A percentile compares a stretch with the other conserved stretches of the same genome.
These are phyloP conservation scores for Trichomalopsis sarcophagae DNA, from an alignment of 1,140 invertebrate species.

Conservation along the genomic window DNA sequence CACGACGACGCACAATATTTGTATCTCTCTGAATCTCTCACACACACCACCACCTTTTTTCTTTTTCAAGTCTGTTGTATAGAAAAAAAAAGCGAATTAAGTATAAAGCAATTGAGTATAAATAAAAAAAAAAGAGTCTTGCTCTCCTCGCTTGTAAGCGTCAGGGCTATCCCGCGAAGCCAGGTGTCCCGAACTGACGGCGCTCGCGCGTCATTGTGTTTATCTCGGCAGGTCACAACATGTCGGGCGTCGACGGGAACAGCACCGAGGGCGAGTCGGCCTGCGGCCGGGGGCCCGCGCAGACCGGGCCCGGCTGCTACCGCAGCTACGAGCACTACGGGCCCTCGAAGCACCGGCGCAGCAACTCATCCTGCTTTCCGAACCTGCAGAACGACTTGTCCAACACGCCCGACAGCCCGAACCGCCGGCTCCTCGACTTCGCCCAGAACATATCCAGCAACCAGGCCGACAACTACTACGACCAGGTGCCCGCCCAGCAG, in stretches of 20 bases:
- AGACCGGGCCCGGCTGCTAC: slow-evolving; percentile 88
- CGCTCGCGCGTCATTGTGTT: slow-evolving; percentile 17
- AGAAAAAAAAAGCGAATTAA: not conserved
- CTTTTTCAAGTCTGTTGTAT: no score
- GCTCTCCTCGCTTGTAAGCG: not conserved
- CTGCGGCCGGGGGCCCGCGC: slow-evolving; percentile 80
- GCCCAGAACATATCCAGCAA: slow-evolving; percentile 71
- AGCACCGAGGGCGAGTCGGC: slow-evolving; percentile 88
- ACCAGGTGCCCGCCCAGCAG: slow-evolving; percentile 68
- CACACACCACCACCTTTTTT: no score
- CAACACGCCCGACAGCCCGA: slow-evolving; percentile 72
- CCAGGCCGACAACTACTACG: slow-evolving; percentile 70
- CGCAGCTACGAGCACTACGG: slow-evolving; percentile 84
- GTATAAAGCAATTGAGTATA: not conserved
- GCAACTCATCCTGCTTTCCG: slow-evolving; percentile 79
- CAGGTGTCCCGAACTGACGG: slow-evolving; percentile 4
- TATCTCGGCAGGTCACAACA: slow-evolving; percentile 85
- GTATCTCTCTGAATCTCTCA: no score
- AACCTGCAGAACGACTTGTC: slow-evolving; percentile 76
- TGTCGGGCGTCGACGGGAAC: slow-evolving; percentile 91
- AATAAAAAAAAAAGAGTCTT: not conserved
- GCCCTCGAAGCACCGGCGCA: slow-evolving; percentile 76
- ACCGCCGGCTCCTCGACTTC: slow-evolving; percentile 73
- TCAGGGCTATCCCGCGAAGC: not conserved
- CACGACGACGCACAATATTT: not conserved